phyloP scores from a whole-genome alignment of 2,113 vertebrate genomes.

The Naja naja region DNA sequence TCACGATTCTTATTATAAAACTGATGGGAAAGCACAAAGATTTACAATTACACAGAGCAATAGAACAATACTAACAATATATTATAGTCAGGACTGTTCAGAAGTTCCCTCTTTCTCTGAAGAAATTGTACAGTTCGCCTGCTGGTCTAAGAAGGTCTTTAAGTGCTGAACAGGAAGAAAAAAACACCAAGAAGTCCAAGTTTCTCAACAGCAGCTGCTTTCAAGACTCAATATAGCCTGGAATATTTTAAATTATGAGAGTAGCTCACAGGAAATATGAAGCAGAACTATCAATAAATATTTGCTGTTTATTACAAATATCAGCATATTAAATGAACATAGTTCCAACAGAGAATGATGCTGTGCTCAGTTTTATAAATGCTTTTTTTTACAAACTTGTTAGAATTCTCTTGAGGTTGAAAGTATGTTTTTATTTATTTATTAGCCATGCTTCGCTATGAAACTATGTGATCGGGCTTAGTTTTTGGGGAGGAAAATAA shows the following conservation, averaged over 20 bases:
- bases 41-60: constrained; percentile 11
- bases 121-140: not conserved
- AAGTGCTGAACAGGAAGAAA: not conserved
- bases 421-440: not conserved
- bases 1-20: constrained; percentile 44
- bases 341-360: not conserved
- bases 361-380: not conserved
- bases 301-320: constrained; percentile 13
- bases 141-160: not conserved
- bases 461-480: no score
- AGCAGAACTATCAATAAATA: not conserved
- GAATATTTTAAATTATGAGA: constrained; percentile 38
- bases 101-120: not conserved
- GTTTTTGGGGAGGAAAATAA: no score
- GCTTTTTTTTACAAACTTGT: not conserved
- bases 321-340: not conserved
- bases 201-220: constrained; percentile 1
- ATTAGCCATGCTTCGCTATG: no score
- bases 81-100: not conserved
- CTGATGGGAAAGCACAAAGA: constrained; percentile 23
- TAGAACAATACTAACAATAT: not conserved
- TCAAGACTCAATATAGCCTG: constrained; percentile 2
- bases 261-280: constrained; percentile 25
- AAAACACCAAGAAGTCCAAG: not conserved
- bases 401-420: not conserved